Percentiles rank a stretch among this genome's conserved stretches.
Evolutionary conservation across 2,113 vertebrate species (phyloP).

Genomic region (Sprattus sprattus): DNA sequence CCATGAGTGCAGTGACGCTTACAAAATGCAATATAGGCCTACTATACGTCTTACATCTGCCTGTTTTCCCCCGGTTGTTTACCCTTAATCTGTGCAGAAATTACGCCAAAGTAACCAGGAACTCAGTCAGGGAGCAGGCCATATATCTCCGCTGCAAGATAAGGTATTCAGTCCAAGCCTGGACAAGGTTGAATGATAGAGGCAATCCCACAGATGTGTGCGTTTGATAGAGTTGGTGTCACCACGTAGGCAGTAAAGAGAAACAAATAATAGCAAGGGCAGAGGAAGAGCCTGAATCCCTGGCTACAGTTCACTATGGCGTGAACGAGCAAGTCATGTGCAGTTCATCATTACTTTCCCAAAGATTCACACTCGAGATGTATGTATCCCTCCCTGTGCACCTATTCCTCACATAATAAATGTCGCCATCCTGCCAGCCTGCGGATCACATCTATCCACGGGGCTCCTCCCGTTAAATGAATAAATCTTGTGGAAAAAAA

Average conservation of each 20-base stretch:
- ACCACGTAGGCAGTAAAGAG: slow-evolving; percentile 27
- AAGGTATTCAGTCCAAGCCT: slow-evolving; percentile 36
- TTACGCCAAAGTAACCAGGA: slow-evolving; percentile 1
- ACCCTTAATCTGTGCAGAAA: slow-evolving; percentile 8
- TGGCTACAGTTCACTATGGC: slow-evolving; percentile 4
- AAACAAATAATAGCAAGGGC: slow-evolving; percentile 45
- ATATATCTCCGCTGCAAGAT: slow-evolving; percentile 46
- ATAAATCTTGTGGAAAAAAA: slow-evolving; percentile 3
- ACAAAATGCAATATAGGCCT: not conserved
- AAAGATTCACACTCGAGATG: slow-evolving; percentile 8
- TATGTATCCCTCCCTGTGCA: not conserved
- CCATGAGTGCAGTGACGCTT: not conserved
- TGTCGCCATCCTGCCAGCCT: not conserved
- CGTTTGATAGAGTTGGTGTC: slow-evolving; percentile 47
- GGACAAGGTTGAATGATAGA: slow-evolving; percentile 52
- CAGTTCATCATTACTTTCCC: slow-evolving; percentile 17
- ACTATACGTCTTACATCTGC: not conserved
- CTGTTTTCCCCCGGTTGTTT: not conserved
- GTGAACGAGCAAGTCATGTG: slow-evolving; percentile 18
- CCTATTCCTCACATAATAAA: slow-evolving; percentile 15
- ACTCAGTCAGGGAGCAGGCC: slow-evolving; percentile 21
- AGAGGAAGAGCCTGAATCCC: not conserved
- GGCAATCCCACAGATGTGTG: slow-evolving; percentile 44
- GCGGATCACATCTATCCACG: not conserved
- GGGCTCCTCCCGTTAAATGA: not conserved